A percentile compares a stretch with the other conserved stretches of the same genome.
phyloP scores from a whole-genome alignment of 2,888 invertebrate species.

The Rhagonycha lutea region DNA sequence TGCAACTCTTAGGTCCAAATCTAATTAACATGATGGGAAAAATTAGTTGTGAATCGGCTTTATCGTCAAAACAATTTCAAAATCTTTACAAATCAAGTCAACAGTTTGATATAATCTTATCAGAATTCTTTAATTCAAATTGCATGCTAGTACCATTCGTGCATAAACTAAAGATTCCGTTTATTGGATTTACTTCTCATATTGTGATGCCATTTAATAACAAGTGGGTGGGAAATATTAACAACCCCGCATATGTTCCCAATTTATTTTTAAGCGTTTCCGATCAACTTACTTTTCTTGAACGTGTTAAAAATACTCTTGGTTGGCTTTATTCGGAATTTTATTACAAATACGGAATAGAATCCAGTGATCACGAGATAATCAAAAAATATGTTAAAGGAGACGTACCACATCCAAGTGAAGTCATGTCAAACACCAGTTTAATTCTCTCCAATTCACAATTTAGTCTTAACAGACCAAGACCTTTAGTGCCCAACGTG shows the following conservation, averaged over 20 bases:
- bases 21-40: slow-evolving; percentile 8
- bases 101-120: slow-evolving; percentile 69
- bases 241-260: slow-evolving; percentile 54
- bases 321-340: slow-evolving; percentile 7
- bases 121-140: slow-evolving; percentile 74
- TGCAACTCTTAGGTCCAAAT: background rate
- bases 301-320: slow-evolving; percentile 39
- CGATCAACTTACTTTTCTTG: slow-evolving; percentile 36
- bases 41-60: slow-evolving; percentile 16
- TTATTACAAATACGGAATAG: slow-evolving; percentile 1
- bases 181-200: slow-evolving; percentile 59
- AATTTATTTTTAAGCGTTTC: slow-evolving; percentile 51
- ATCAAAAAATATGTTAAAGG: slow-evolving; percentile 37
- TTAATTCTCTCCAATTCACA: slow-evolving; percentile 58
- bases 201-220: slow-evolving; percentile 56
- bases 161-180: slow-evolving; percentile 61
- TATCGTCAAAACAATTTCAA: slow-evolving; percentile 38
- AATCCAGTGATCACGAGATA: slow-evolving; percentile 25
- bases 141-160: slow-evolving; percentile 66
- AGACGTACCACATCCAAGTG: slow-evolving; percentile 42
- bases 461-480: slow-evolving; percentile 53
- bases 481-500: slow-evolving; percentile 55
- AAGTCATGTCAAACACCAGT: slow-evolving; percentile 55
- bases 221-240: slow-evolving; percentile 55
- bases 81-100: slow-evolving; percentile 33